Evolutionary conservation across 2,113 vertebrate genomes (phyloP).

Genomic region (Cynoglossus semilaevis): DNA sequence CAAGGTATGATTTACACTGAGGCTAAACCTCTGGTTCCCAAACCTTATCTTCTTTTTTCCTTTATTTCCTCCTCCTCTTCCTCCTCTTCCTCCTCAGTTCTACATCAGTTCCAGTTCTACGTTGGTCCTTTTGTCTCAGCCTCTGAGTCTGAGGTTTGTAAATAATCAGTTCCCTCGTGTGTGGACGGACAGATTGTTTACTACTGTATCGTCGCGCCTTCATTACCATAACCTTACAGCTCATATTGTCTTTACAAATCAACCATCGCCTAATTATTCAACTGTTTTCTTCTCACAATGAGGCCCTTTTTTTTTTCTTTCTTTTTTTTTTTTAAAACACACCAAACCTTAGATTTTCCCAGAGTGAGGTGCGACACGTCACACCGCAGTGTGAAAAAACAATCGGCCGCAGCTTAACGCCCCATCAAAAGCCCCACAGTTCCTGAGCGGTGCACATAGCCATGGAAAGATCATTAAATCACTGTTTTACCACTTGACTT

Average conservation of each 20-base stretch:
- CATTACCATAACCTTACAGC: slow-evolving; percentile 10
- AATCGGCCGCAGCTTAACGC: slow-evolving; percentile 62
- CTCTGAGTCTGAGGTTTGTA: too few relatives aligned
- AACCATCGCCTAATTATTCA: slow-evolving; percentile 53
- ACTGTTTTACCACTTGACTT: slow-evolving; percentile 82
- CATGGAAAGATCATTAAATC: slow-evolving; percentile 82
- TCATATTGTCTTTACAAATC: slow-evolving; percentile 38
- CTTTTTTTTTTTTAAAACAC: slow-evolving; percentile 48
- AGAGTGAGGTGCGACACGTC: slow-evolving; percentile 60
- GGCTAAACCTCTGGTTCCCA: too few relatives aligned
- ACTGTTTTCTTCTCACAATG: slow-evolving; percentile 64
- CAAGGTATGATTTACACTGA: too few relatives aligned
- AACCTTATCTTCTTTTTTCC: too few relatives aligned
- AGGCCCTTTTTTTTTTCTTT: slow-evolving; percentile 10
- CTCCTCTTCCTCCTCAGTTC: too few relatives aligned
- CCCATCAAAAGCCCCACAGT: slow-evolving; percentile 70
- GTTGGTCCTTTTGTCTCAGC: too few relatives aligned
- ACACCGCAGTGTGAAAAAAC: slow-evolving; percentile 62
- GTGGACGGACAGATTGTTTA: neutral
- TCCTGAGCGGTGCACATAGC: slow-evolving; percentile 71
- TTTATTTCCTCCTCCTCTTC: too few relatives aligned
- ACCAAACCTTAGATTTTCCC: slow-evolving; percentile 66
- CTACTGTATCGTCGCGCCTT: neutral
- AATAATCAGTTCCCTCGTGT: too few relatives aligned
- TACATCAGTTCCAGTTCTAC: too few relatives aligned